Base-by-base conservation (phyloP, 2,797 vertebrate species). In the Cirrhinus molitorella region DNA sequence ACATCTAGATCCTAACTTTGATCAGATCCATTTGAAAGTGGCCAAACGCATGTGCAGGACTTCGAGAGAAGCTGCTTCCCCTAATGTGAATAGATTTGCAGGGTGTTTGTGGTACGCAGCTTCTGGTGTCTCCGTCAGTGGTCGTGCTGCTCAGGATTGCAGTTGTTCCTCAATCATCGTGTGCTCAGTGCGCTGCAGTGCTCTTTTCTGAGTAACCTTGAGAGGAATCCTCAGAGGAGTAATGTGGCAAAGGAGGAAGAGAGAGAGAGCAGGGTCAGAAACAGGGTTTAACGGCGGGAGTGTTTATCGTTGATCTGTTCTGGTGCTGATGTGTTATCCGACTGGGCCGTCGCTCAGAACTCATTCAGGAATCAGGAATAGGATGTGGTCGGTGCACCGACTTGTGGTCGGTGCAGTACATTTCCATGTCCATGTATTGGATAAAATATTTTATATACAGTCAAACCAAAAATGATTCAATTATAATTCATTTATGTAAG, bases 151-250 rank as follows among this genome's bases (percentile, higher is more conserved):
- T 49, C 25, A 61, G 80, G 80, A 40, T 74, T 82, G 80, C 59
- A 40, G 57, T 51, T 37, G 80, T 74, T 65, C 47, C 45, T 81
- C 80, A 82, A 68, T 80, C 40, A 53, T 51, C 10, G 34, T 65
- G 40, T 12, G 31, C 17, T 47, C n/a, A 49, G 72, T 23, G 21
- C 37, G 34, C 78, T 80, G 65, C 75, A 76, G 8, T 67, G 59
- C 61, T 83, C 77, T 81, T 74, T 84, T 72, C 63, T 37, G 16
- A 34, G 61, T 83, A 83, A 87, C 87, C 81, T 87, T 87, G 76
- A 85, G 81, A 84, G 88, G 75, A 87, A 83, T 79, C 78, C 85
- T 80, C 72, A 19, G 43, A 87, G 85, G 82, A 85, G 40, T 67
- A 31, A 45, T 45, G 65, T 74, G 73, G 75, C 45, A 21, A 34